These are phyloP conservation scores for Zaprionus camerounensis DNA, from an alignment of 1,140 invertebrate genomes.

Conservation along the genomic window DNA sequence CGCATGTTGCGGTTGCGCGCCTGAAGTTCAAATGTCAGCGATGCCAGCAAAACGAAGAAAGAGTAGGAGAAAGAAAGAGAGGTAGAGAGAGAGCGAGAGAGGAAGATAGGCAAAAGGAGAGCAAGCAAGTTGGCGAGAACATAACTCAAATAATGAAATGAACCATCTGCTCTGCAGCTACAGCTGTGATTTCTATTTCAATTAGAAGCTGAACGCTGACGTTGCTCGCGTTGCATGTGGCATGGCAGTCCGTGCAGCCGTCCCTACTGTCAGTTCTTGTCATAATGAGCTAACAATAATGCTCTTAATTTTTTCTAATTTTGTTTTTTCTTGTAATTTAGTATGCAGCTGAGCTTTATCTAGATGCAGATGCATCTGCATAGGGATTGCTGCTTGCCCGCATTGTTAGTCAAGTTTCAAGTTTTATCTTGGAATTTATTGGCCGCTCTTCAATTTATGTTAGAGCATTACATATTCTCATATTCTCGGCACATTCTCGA, in stretches of 20 bases:
- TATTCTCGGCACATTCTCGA: constrained; percentile 11
- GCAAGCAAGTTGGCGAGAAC: constrained; percentile 37
- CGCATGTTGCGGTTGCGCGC: constrained; percentile 63
- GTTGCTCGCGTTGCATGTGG: constrained; percentile 51
- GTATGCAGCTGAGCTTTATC: constrained; percentile 40
- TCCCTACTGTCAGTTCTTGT: constrained; percentile 3
- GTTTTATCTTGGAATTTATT: constrained; percentile 65
- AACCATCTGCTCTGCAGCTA: constrained; percentile 63
- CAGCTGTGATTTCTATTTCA: constrained; percentile 72
- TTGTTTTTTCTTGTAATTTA: constrained; percentile 39
- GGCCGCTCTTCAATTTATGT: constrained; percentile 68
- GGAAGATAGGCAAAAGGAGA: constrained; percentile 3
- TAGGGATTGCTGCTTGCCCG: constrained; percentile 44
- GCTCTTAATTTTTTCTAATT: constrained; percentile 59
- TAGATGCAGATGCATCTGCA: constrained; percentile 50
- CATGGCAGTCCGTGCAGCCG: constrained; percentile 27
- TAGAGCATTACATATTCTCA: constrained; percentile 25
- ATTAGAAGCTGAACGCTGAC: constrained; percentile 45
- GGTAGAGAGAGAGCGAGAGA: constrained; percentile 10
- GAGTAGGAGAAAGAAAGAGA: constrained; percentile 15
- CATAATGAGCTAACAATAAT: constrained; percentile 77
- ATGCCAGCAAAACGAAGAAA: constrained; percentile 16
- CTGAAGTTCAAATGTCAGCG: constrained; percentile 74
- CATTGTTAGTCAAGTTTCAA: constrained; percentile 61
- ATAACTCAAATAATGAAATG: constrained; percentile 69